Evolutionary conservation across 2,113 vertebrate species (phyloP), one percentile per base, ranked within the genome.

Genomic region (Phalacrocorax aristotelis): DNA sequence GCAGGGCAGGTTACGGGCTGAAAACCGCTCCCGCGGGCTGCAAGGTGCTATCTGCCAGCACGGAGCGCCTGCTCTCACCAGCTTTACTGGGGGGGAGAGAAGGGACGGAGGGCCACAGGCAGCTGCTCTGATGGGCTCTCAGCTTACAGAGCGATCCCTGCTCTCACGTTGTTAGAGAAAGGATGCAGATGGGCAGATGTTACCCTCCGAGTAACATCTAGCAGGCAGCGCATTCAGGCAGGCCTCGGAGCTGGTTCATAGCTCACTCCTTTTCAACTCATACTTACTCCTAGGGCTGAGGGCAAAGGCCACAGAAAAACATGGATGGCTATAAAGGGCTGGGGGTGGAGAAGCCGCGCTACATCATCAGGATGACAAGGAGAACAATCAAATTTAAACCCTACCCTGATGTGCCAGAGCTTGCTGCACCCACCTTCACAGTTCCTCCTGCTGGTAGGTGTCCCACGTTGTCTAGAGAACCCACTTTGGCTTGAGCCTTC

Each of bases 401-500:
- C 71, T 22, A 6, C 44, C 60, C 55, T 6, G 58, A 9, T 0
- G 57, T 3, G 26, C 4, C 25, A 36, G 34, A n/a, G 58, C 18
- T 10, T 3, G 20, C 16, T 20, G 65, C 64, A 46, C 85, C 92
- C 98, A 99, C 99, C 99, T 99, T 99, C 90, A 98, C 17, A 0
- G 98, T 90, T 23, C 98, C 99, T 84, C 98, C 98, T 1, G 98
- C 98, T 1, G 99, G 98, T 26, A 94, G 97, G 79, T 99, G 98
- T 75, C 98, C 98, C 96, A 99, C 96, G 3, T 98, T 99, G 94
- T 99, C 99, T 95, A 98, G 97, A 18, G 99, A 99, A 7, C 98
- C 98, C 95, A 99, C 98, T 93, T 99, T 99, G 51, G 99, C 98
- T 84, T 99, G 98, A 68, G 98, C 98, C 97, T 99, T 99, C 91